These are phyloP conservation scores for Alces alces DNA, from an alignment of 2,113 vertebrate species.

Conservation along the genomic window DNA sequence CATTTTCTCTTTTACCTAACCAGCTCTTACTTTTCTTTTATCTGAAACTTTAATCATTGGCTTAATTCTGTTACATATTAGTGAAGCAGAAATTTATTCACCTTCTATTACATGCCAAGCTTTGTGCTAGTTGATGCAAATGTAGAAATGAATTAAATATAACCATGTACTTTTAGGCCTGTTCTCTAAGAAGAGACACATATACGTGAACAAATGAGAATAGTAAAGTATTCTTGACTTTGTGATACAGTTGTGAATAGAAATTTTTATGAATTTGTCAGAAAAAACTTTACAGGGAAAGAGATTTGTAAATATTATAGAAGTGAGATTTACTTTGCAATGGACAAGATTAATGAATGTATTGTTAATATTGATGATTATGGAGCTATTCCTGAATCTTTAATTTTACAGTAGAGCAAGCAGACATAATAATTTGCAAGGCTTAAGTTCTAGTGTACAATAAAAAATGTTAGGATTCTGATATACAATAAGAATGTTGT, in stretches of 20 bases:
- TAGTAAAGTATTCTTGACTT: neutral
- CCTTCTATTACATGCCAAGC: neutral
- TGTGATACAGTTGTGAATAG: neutral
- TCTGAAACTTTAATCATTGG: neutral
- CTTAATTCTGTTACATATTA: neutral
- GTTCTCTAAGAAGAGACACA: neutral
- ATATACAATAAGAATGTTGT: neutral
- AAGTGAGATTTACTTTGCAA: neutral
- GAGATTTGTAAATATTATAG: neutral
- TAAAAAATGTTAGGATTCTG: neutral
- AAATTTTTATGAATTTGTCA: neutral
- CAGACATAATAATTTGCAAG: neutral
- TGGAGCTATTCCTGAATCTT: neutral
- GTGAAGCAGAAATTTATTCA: constrained; percentile 22
- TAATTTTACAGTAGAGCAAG: neutral
- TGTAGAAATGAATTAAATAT: constrained; percentile 13
- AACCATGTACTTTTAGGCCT: neutral
- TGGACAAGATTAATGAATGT: neutral
- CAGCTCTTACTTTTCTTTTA: neutral
- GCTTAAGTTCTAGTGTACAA: neutral
- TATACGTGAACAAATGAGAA: neutral
- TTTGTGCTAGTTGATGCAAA: neutral
- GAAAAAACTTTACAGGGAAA: neutral
- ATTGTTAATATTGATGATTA: neutral
- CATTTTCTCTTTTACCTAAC: neutral